These are phyloP conservation scores for Priocnemis perturbator DNA, from an alignment of 2,888 invertebrate species.

Conservation along the genomic window DNA sequence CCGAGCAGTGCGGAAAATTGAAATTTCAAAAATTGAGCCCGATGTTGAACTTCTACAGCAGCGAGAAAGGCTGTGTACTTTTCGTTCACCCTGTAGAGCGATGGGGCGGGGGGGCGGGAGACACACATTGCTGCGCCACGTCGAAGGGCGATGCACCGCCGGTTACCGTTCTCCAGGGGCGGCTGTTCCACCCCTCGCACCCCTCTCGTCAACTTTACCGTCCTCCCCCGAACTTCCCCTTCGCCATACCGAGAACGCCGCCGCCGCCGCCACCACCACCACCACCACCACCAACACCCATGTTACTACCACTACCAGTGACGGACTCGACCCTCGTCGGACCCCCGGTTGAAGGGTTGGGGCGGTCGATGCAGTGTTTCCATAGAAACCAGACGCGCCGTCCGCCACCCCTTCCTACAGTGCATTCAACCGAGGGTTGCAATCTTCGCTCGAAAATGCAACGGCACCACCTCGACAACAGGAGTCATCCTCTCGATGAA, in stretches of 20 bases:
- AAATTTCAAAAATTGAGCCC: too few species aligned
- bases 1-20: too few species aligned
- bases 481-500: conserved; percentile 39
- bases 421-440: conserved; percentile 72
- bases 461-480: conserved; percentile 40
- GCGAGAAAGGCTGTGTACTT: conserved; percentile 15
- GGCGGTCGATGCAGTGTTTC: conserved; percentile 78
- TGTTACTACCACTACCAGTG: conserved; percentile 26
- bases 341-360: conserved; percentile 68
- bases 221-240: neutral
- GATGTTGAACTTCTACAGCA: conserved; percentile 17
- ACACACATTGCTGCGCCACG: conserved; percentile 57
- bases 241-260: too few species aligned
- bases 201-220: conserved; percentile 6
- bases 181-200: conserved; percentile 48
- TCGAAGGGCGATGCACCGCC: conserved; percentile 70
- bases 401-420: conserved; percentile 78
- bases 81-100: conserved; percentile 46
- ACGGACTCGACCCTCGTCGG: conserved; percentile 61
- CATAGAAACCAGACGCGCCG: conserved; percentile 77
- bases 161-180: conserved; percentile 59
- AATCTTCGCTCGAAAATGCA: conserved; percentile 66
- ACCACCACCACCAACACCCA: neutral
- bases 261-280: conserved; percentile 9
- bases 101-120: conserved; percentile 16